A percentile compares a stretch with the other conserved stretches of the same genome.
These are phyloP conservation scores for Drosophila mayri DNA, from an alignment of 1,140 invertebrate genomes.

Conservation along the genomic window DNA sequence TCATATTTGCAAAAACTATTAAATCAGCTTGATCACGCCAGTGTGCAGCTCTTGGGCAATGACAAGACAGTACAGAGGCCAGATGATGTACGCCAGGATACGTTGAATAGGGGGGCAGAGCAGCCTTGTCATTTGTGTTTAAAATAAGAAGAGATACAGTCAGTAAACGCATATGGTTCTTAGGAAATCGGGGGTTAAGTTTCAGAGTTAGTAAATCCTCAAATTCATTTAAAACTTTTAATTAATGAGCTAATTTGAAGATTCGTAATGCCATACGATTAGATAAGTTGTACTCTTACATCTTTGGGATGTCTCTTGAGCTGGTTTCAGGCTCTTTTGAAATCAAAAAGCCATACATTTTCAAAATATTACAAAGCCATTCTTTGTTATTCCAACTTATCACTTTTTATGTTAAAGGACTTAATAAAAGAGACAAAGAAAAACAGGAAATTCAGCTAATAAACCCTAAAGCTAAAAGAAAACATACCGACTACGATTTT, in stretches of 20 bases:
- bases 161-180: no score
- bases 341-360: no score
- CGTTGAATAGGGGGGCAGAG: no score
- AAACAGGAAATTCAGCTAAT: background rate
- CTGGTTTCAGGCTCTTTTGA: no score
- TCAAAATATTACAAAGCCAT: background rate
- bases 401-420: background rate
- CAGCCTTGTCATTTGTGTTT: background rate
- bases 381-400: background rate
- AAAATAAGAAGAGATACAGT: background rate
- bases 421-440: background rate
- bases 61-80: conserved; percentile 5
- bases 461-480: background rate
- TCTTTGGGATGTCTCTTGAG: no score
- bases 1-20: conserved; percentile 73
- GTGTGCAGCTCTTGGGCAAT: conserved; percentile 13
- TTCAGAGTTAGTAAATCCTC: no score
- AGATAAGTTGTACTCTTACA: no score
- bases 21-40: conserved; percentile 63
- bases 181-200: background rate
- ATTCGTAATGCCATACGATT: no score
- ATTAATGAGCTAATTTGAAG: background rate
- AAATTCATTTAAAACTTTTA: background rate
- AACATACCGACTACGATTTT: background rate
- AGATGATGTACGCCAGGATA: background rate